These are phyloP conservation scores for Ophioninae sp. DNA, from an alignment of 2,888 invertebrate genomes.

Conservation along the genomic window DNA sequence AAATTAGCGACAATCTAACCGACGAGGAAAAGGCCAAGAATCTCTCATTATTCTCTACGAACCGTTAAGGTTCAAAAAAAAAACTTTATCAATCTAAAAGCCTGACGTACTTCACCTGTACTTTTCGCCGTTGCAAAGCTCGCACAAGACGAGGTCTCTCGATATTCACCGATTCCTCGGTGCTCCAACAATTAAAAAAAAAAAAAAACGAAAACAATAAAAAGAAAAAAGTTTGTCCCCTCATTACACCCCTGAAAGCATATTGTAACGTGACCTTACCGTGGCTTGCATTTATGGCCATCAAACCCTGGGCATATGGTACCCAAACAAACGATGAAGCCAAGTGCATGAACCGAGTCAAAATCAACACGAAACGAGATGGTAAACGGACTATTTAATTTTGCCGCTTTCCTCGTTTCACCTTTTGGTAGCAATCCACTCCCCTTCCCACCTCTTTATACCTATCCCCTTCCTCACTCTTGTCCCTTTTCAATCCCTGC, in stretches of 20 bases:
- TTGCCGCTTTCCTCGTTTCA: constrained; percentile 46
- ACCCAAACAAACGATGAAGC: constrained; percentile 36
- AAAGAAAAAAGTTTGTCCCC: not conserved
- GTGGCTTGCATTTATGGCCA: constrained; percentile 39
- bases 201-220: no score
- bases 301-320: constrained; percentile 48
- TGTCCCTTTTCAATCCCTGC: no score
- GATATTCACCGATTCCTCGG: no score
- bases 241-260: not conserved
- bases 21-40: not conserved
- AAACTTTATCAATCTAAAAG: no score
- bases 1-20: no score
- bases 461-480: no score
- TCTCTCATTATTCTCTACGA: not conserved
- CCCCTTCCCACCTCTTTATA: no score
- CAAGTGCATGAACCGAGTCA: constrained; percentile 35
- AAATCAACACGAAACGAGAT: constrained; percentile 45
- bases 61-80: no score
- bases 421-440: constrained; percentile 20
- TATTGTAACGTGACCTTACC: constrained; percentile 2
- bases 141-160: no score
- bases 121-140: no score
- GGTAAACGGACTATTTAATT: constrained; percentile 34
- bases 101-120: no score
- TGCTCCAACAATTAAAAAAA: no score